phyloP scores from a whole-genome alignment of 2,888 invertebrate genomes.

The Labia minor region DNA sequence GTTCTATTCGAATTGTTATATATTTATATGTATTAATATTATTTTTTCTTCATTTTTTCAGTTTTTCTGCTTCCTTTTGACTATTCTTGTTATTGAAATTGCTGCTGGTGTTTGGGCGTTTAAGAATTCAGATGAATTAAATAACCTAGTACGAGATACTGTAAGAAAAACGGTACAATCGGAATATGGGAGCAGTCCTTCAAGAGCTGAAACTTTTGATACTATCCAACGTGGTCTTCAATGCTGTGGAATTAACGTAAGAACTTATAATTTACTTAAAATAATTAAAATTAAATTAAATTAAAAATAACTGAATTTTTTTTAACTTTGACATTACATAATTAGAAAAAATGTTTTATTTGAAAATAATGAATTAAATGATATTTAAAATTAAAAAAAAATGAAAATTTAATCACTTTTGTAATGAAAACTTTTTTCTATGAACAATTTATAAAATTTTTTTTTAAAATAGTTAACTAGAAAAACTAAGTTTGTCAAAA shows the following conservation, averaged over 20 bases:
- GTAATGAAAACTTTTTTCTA: no score
- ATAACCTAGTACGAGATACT: slow-evolving; percentile 50
- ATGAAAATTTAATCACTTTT: no score
- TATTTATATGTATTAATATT: no score
- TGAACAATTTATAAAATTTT: not conserved
- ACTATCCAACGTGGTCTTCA: slow-evolving; percentile 46
- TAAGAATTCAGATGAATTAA: slow-evolving; percentile 54
- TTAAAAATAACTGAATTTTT: slow-evolving; percentile 29
- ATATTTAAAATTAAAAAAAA: no score
- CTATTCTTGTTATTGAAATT: slow-evolving; percentile 67
- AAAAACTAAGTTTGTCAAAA: no score
- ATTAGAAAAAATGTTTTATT: no score
- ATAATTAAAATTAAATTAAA: no score
- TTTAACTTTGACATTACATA: slow-evolving; percentile 15
- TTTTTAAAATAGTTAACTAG: no score
- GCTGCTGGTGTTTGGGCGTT: slow-evolving; percentile 68
- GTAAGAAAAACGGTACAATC: slow-evolving; percentile 52
- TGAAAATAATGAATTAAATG: no score
- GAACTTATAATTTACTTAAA: not conserved
- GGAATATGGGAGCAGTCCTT: slow-evolving; percentile 47
- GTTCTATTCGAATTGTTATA: no score
- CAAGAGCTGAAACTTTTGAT: slow-evolving; percentile 52
- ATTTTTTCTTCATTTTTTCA: slow-evolving; percentile 35
- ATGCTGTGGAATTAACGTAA: not conserved
- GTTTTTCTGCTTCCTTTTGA: slow-evolving; percentile 66